phyloP scores from a whole-genome alignment of 2,888 invertebrate species.

The Macroteleia sp. region DNA sequence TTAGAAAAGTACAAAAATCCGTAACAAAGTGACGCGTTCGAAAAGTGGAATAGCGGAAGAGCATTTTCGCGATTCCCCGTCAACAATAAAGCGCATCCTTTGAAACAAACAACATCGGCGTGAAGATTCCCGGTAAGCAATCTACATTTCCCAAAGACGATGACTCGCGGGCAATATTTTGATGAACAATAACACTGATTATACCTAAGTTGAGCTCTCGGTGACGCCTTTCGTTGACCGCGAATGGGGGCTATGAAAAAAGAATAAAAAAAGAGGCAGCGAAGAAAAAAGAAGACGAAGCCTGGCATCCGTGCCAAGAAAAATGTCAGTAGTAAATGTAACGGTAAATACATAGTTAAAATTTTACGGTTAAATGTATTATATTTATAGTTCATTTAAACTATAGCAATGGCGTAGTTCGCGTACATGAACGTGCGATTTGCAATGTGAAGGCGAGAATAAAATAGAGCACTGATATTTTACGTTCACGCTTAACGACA shows the following conservation, averaged over 20 bases:
- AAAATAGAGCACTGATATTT: slow-evolving; percentile 51
- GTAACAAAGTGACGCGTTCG: not conserved
- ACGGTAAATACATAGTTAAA: slow-evolving; percentile 61
- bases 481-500: slow-evolving; percentile 40
- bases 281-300: slow-evolving; percentile 22
- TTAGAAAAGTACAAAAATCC: not conserved
- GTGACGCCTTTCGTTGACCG: slow-evolving; percentile 62
- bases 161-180: slow-evolving; percentile 55
- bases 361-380: slow-evolving; percentile 63
- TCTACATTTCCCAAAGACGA: slow-evolving; percentile 60
- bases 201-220: slow-evolving; percentile 43
- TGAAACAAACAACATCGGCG: slow-evolving; percentile 45
- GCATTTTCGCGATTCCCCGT: slow-evolving; percentile 7
- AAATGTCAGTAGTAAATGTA: slow-evolving; percentile 62
- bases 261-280: slow-evolving; percentile 31
- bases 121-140: slow-evolving; percentile 59
- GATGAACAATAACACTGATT: slow-evolving; percentile 62
- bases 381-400: slow-evolving; percentile 63
- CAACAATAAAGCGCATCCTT: slow-evolving; percentile 47
- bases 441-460: slow-evolving; percentile 38
- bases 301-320: slow-evolving; percentile 44
- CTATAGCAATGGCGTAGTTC: slow-evolving; percentile 47
- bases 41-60: slow-evolving; percentile 38
- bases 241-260: slow-evolving; percentile 52
- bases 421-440: slow-evolving; percentile 31